A percentile compares a stretch with the other conserved stretches of the same genome.
Evolutionary conservation across 1,140 invertebrate species (phyloP).

Genomic region (Rhagoletis zephyria): DNA sequence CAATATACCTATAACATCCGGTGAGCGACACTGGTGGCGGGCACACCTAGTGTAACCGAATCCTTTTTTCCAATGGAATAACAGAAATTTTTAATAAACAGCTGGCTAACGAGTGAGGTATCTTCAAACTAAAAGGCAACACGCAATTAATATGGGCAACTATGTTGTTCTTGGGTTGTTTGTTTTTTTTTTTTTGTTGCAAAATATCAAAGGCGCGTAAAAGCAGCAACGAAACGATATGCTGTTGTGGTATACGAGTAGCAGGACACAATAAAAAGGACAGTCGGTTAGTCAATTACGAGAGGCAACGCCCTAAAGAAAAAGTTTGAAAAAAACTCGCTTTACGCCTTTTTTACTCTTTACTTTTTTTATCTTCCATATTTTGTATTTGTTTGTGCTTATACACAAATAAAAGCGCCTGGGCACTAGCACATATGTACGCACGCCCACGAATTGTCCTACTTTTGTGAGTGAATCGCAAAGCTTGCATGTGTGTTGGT

Average conservation of each 20-base stretch:
- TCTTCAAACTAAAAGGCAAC: background rate
- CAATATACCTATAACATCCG: background rate
- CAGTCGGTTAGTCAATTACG: conserved; percentile 31
- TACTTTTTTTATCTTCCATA: background rate
- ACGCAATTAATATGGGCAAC: background rate
- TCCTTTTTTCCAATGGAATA: background rate
- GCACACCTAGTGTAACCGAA: background rate
- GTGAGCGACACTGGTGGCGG: background rate
- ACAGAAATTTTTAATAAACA: background rate
- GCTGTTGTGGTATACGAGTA: background rate
- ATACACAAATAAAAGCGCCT: background rate
- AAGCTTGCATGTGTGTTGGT: background rate
- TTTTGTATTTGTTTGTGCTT: background rate
- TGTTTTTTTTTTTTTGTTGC: too few species aligned
- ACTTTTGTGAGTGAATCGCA: background rate
- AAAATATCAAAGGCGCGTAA: background rate
- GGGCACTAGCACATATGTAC: background rate
- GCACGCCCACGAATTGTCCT: conserved; percentile 10
- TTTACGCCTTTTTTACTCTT: too few species aligned
- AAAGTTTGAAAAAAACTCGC: too few species aligned
- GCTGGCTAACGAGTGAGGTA: background rate
- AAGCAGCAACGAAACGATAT: background rate
- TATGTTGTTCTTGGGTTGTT: background rate
- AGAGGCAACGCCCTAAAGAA: conserved; percentile 18
- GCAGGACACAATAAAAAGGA: conserved; percentile 35